Base-by-base conservation (phyloP, 2,797 vertebrate genomes). In the Catamblyrhynchus diadema region DNA sequence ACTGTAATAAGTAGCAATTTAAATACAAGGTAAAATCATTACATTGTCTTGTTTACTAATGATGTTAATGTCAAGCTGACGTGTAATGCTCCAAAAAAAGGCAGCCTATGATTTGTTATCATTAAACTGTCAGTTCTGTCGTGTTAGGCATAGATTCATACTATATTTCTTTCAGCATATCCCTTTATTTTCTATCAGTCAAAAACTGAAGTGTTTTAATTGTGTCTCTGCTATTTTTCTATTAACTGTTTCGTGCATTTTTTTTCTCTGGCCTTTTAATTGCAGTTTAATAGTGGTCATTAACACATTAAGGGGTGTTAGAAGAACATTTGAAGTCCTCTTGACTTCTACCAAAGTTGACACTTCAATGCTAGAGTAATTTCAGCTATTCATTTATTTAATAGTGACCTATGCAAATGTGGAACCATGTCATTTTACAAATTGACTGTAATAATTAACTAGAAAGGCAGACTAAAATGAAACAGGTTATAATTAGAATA, bases 371-470 rank as follows among this genome's bases (percentile, higher is more conserved):
- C 98, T 98, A 98, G 97, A 98, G 98, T 98, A 98, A 98, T 98
- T 98, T 98, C 97, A 98, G 98, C 98, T 98, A 98, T 98, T 98
- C 98, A 98, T 99, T 98, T 98, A 98, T 98, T 99, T 98, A 99
- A 99, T 98, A 98, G 98, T 98, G 98, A 99, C 98, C 98, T 98
- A 98, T 99, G 98, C 98, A 98, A 98, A 98, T 98, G 97, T 95
- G 97, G 98, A 98, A 98, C 97, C 98, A 98, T 98, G 98, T 98
- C 98, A 98, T 98, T 98, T 98, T 98, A 98, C 98, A 98, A 99
- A 98, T 98, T 98, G 98, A 98, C 98, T 98, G 98, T 98, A 98
- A 98, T 98, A 98, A 99, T 99, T 98, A 99, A 98, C 97, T 98
- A 97, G 97, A 98, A 98, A 98, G 98, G 97, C 98, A 98, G 98